phyloP scores from a whole-genome alignment of 2,888 invertebrate genomes.

The Druceiella hillmani region DNA sequence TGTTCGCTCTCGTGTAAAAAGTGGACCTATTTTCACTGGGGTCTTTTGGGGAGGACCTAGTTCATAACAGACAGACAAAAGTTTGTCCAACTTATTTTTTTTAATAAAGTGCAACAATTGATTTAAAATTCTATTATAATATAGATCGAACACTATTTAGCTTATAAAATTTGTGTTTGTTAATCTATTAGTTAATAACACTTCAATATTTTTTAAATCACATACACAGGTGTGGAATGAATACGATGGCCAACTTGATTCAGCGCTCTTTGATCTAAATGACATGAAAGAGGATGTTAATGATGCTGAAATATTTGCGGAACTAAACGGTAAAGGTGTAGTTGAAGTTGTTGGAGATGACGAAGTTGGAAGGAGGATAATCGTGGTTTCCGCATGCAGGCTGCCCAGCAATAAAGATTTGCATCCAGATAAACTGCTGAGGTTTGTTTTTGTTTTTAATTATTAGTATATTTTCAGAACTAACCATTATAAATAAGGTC shows the following conservation, averaged over 20 bases:
- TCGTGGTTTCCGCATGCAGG: slow-evolving; percentile 90
- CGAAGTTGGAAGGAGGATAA: slow-evolving; percentile 83
- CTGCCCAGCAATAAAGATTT: slow-evolving; percentile 72
- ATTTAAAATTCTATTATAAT: no score
- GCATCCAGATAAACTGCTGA: slow-evolving; percentile 51
- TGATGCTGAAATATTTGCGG: slow-evolving; percentile 35
- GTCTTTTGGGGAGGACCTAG: no score
- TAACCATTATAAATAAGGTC: neutral
- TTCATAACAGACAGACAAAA: no score
- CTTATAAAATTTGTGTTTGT: no score
- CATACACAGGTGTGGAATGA: slow-evolving; percentile 25
- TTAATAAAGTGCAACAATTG: no score
- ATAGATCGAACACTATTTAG: no score
- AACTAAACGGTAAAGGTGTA: slow-evolving; percentile 36
- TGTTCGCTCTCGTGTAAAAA: no score
- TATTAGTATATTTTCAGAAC: neutral
- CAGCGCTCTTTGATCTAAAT: slow-evolving; percentile 14
- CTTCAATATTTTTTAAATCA: no score
- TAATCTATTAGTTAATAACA: no score
- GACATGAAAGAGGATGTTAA: slow-evolving; percentile 13
- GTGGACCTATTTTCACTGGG: no score
- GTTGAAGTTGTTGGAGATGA: slow-evolving; percentile 62
- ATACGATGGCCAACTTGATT: slow-evolving; percentile 11
- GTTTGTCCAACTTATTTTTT: no score
- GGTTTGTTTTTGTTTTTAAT: slow-evolving; percentile 27